Conservation (phyloP, 2,888 invertebrate genomes). For the Leptinotarsa juncta region DNA sequence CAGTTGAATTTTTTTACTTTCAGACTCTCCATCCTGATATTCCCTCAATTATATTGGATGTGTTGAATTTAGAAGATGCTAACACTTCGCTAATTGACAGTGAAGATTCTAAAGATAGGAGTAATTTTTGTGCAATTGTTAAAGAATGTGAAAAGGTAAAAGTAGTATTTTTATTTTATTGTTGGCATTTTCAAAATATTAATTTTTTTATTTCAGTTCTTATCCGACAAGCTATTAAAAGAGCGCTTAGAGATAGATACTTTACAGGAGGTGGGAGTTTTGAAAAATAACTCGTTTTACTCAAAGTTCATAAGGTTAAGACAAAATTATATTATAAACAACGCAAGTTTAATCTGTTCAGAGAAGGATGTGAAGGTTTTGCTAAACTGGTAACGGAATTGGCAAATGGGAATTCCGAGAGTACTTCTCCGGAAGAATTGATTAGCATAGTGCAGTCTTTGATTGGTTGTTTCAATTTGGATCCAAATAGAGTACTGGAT, state of each 20-base stretch:
- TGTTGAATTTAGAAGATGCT: constrained; percentile 85
- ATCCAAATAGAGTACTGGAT: constrained; percentile 97
- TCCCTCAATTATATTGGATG: constrained; percentile 86
- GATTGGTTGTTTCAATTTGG: constrained; percentile 99
- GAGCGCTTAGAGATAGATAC: constrained; percentile 95
- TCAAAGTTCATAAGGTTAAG: constrained; percentile 98
- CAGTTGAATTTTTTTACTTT: constrained; percentile 8
- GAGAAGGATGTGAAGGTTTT: constrained; percentile 99
- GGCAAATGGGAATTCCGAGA: constrained; percentile 81
- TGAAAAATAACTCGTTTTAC: constrained; percentile 90
- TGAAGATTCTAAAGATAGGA: constrained; percentile 74
- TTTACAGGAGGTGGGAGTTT: constrained; percentile 88
- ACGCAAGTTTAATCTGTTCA: constrained; percentile 96
- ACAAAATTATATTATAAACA: constrained; percentile 99
- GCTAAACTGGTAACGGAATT: constrained; percentile 95
- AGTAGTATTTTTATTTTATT: not conserved
- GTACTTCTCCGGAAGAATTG: constrained; percentile 75
- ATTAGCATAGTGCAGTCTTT: constrained; percentile 93
- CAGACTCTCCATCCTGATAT: constrained; percentile 83
- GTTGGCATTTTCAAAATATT: not conserved
- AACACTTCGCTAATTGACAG: constrained; percentile 78
- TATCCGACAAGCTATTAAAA: constrained; percentile 88
- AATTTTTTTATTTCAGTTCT: constrained; percentile 65
- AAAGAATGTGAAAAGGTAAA: constrained; percentile 82
- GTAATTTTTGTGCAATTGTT: constrained; percentile 81